phyloP scores from a whole-genome alignment of 2,797 vertebrate genomes.

The Synanceia verrucosa region DNA sequence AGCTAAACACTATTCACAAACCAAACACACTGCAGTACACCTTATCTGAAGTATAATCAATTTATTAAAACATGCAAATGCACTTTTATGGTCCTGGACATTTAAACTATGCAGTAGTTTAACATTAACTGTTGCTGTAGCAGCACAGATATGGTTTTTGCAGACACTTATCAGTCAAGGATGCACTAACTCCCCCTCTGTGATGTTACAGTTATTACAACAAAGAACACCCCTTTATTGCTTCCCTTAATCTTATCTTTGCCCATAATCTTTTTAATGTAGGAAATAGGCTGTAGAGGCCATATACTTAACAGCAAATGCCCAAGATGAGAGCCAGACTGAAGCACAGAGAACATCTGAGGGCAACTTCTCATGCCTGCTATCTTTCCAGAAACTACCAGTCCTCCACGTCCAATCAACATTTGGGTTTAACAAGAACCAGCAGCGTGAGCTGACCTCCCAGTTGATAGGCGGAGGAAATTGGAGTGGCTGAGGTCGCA shows the following conservation, averaged over 20 bases:
- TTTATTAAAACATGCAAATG: not conserved
- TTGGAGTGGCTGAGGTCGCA: slow-evolving; percentile 62
- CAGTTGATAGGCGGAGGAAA: slow-evolving; percentile 68
- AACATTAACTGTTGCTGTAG: not conserved
- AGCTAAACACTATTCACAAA: not conserved
- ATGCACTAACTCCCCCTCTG: slow-evolving; percentile 4
- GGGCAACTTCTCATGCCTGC: slow-evolving; percentile 25
- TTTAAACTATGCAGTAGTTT: not conserved
- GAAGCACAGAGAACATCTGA: slow-evolving; percentile 29
- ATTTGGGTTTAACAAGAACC: slow-evolving; percentile 69
- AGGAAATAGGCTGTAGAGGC: not conserved
- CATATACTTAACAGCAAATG: slow-evolving; percentile 30
- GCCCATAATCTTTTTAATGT: not conserved
- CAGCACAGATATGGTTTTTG: slow-evolving; percentile 8
- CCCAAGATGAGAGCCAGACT: slow-evolving; percentile 33
- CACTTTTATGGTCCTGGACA: not conserved
- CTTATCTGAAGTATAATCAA: not conserved
- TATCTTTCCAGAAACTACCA: slow-evolving; percentile 22
- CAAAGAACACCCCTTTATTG: slow-evolving; percentile 11
- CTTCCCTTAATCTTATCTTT: slow-evolving; percentile 56
- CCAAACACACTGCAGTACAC: not conserved
- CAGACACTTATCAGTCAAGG: slow-evolving; percentile 15
- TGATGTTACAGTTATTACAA: slow-evolving; percentile 5
- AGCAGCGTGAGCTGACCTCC: slow-evolving; percentile 64
- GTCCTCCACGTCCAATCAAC: slow-evolving; percentile 19